A percentile compares a stretch with the other conserved stretches of the same genome.
Evolutionary conservation across 2,797 vertebrate genomes (phyloP).

Genomic region (Myripristis jacobus): DNA sequence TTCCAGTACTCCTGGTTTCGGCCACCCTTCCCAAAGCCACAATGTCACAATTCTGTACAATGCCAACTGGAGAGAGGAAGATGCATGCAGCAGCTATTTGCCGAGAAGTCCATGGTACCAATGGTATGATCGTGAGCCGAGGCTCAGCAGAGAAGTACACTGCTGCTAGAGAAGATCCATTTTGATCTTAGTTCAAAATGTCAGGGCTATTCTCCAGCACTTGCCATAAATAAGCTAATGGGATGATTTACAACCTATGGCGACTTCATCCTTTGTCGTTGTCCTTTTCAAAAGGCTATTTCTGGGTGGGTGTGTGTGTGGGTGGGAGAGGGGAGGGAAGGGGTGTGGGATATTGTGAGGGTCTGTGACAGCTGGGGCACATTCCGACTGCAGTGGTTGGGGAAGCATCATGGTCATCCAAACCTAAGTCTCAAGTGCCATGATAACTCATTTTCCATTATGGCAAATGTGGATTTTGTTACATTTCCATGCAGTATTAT

Average conservation of each 20-base stretch:
- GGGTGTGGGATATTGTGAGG: conserved; percentile 71
- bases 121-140: conserved; percentile 81
- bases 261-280: conserved; percentile 89
- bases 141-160: conserved; percentile 39
- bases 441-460: conserved; percentile 47
- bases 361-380: conserved; percentile 79
- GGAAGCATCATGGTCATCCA: conserved; percentile 81
- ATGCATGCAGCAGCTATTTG: conserved; percentile 91
- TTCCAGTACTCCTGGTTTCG: conserved; percentile 73
- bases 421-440: conserved; percentile 42
- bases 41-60: conserved; percentile 91
- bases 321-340: conserved; percentile 63
- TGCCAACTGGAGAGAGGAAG: conserved; percentile 89
- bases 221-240: conserved; percentile 87
- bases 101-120: conserved; percentile 89
- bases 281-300: conserved; percentile 92
- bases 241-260: conserved; percentile 83
- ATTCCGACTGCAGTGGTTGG: conserved; percentile 65
- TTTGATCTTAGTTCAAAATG: conserved; percentile 76
- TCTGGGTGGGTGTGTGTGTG: conserved; percentile 85
- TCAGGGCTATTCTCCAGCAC: conserved; percentile 77
- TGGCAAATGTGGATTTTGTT: conserved; percentile 26
- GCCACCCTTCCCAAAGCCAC: conserved; percentile 72
- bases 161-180: conserved; percentile 44
- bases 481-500: neutral